Evolutionary conservation across 2,888 invertebrate genomes (phyloP).

Genomic region (Sinodicranocentrus sp.): DNA sequence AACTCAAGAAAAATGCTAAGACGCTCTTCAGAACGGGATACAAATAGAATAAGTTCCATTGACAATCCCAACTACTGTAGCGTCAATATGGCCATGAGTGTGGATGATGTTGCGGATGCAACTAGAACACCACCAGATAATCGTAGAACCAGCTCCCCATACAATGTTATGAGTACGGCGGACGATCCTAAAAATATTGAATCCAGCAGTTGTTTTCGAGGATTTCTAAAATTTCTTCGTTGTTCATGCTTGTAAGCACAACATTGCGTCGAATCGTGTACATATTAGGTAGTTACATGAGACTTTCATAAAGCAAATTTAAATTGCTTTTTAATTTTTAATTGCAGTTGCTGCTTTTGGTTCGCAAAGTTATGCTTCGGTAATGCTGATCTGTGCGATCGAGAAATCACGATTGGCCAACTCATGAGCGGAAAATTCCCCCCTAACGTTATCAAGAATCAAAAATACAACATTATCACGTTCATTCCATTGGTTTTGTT

Average conservation of each 20-base stretch:
- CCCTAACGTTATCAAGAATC: constrained; percentile 97
- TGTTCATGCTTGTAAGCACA: constrained; percentile 69
- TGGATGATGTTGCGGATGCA: constrained; percentile 57
- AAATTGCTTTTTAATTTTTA: constrained; percentile 1
- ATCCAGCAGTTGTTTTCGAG: constrained; percentile 43
- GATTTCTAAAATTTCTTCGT: constrained; percentile 42
- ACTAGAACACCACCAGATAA: constrained; percentile 55
- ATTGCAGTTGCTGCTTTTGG: constrained; percentile 86
- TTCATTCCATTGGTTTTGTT: constrained; percentile 93
- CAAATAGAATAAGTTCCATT: constrained; percentile 65
- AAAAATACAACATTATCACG: constrained; percentile 97
- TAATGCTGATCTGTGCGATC: constrained; percentile 86
- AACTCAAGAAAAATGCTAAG: constrained; percentile 63
- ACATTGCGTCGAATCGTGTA: too few relatives aligned
- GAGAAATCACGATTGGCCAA: constrained; percentile 88
- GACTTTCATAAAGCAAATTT: neutral
- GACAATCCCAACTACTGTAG: constrained; percentile 70
- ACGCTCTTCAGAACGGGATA: constrained; percentile 59
- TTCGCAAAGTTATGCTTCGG: constrained; percentile 84
- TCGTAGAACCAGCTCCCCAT: constrained; percentile 56
- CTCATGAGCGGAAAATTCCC: constrained; percentile 90
- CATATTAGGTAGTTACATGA: too few relatives aligned
- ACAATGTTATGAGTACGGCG: constrained; percentile 64
- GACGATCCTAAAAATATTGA: constrained; percentile 38
- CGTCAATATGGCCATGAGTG: constrained; percentile 67